Evolutionary conservation across 1,140 invertebrate species (phyloP).

Genomic region (Apolygus lucorum): DNA sequence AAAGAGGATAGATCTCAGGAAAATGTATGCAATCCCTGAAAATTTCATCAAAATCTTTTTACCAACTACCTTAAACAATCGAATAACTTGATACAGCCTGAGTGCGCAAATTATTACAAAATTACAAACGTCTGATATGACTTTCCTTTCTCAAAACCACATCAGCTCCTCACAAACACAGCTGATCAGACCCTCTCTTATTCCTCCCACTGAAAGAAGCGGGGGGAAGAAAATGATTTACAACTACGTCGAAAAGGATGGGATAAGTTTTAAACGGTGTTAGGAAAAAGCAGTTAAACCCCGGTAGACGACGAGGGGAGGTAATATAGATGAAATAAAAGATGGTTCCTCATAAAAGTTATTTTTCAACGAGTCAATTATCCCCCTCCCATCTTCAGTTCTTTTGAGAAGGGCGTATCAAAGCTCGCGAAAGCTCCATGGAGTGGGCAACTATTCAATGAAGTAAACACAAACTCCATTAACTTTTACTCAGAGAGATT

Average conservation of each 20-base stretch:
- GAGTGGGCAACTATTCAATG: background rate
- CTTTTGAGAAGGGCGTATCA: background rate
- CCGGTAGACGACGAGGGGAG: background rate
- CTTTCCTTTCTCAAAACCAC: no score
- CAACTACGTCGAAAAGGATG: background rate
- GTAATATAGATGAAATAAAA: conserved; percentile 3
- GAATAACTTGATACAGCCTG: no score
- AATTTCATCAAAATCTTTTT: no score
- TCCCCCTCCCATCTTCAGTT: background rate
- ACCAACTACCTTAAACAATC: no score
- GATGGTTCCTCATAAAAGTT: conserved; percentile 1
- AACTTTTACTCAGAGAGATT: background rate
- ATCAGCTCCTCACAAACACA: no score
- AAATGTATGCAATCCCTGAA: no score
- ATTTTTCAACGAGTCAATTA: conserved; percentile 3
- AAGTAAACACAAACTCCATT: conserved; percentile 12
- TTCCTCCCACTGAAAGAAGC: no score
- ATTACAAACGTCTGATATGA: no score
- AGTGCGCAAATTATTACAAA: no score
- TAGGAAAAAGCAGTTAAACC: background rate
- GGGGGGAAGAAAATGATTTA: background rate
- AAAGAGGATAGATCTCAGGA: no score
- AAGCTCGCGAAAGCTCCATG: background rate
- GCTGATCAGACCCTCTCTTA: no score
- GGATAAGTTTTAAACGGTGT: conserved; percentile 4